Conservation (phyloP, 2,888 invertebrate genomes). For the Venusia cambrica region DNA sequence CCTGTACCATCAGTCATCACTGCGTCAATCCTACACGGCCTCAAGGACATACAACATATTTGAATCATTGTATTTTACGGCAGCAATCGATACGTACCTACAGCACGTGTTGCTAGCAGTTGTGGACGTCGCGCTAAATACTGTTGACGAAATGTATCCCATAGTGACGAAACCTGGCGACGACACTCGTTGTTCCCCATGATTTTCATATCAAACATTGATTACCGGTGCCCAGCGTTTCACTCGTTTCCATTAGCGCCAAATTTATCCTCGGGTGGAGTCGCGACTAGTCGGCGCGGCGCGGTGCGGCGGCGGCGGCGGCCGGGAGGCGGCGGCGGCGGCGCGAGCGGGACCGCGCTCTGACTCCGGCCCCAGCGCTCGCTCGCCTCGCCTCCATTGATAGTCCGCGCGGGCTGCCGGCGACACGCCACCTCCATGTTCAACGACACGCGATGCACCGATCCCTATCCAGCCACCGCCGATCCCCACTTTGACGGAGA, state of each 20-base stretch:
- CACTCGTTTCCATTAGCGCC: constrained; percentile 74
- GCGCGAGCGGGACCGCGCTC: constrained; percentile 55
- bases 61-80: constrained; percentile 17
- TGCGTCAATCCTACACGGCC: constrained; percentile 21
- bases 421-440: constrained; percentile 57
- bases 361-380: constrained; percentile 36
- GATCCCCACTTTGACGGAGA: constrained; percentile 45
- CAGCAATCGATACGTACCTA: constrained; percentile 27
- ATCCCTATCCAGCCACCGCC: constrained; percentile 43
- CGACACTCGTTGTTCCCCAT: constrained; percentile 46
- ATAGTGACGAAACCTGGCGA: constrained; percentile 30
- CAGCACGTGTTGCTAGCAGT: constrained; percentile 27
- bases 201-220: constrained; percentile 72
- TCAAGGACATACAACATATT: constrained; percentile 28
- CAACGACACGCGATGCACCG: constrained; percentile 53
- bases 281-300: constrained; percentile 58
- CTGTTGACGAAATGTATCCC: constrained; percentile 27
- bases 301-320: constrained; percentile 48
- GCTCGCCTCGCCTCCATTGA: constrained; percentile 57
- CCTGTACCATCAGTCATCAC: constrained; percentile 23
- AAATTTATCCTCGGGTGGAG: constrained; percentile 75
- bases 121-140: constrained; percentile 13
- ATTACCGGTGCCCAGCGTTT: constrained; percentile 69
- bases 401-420: constrained; percentile 69
- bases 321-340: constrained; percentile 38